Evolutionary conservation across 64 coral and sea anemone species (phyloP).

Genomic region (Porites australiensis): DNA sequence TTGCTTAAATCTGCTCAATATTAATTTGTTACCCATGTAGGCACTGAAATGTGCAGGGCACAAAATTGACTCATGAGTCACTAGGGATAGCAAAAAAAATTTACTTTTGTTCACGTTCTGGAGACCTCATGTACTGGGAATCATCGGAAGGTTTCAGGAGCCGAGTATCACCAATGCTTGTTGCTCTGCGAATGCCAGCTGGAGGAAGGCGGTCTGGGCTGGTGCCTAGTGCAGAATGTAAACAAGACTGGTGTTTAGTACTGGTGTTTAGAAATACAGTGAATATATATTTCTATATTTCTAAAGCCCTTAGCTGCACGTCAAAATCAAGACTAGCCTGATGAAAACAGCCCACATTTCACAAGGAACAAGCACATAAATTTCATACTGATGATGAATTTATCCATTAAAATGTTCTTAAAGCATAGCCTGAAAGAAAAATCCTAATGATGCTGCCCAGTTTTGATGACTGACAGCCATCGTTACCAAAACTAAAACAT

Average conservation of each 20-base stretch:
- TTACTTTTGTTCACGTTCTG: constrained; percentile 59
- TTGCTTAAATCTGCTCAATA: too few species aligned
- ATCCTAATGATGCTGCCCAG: too few species aligned
- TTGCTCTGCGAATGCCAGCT: constrained; percentile 78
- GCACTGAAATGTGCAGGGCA: too few species aligned
- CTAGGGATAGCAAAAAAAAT: background rate
- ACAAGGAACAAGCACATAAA: too few species aligned
- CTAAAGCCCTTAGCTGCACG: background rate
- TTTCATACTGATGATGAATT: too few species aligned
- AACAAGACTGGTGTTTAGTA: background rate
- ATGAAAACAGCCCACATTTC: too few species aligned
- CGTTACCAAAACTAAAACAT: too few species aligned
- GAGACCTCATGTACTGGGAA: constrained; percentile 77
- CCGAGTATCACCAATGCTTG: constrained; percentile 84
- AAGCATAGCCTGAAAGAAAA: too few species aligned
- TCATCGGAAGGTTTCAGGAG: constrained; percentile 87
- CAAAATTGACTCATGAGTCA: background rate
- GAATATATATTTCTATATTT: background rate
- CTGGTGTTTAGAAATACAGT: background rate
- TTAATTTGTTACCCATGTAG: too few species aligned
- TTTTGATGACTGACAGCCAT: too few species aligned
- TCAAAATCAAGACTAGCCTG: too few species aligned
- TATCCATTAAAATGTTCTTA: too few species aligned
- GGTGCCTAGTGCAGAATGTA: constrained; percentile 29
- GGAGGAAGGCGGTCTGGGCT: constrained; percentile 81